Evolutionary conservation across 2,113 vertebrate species (phyloP), one percentile per base, ranked within the genome.

Genomic region (Triplophysa tibetana): DNA sequence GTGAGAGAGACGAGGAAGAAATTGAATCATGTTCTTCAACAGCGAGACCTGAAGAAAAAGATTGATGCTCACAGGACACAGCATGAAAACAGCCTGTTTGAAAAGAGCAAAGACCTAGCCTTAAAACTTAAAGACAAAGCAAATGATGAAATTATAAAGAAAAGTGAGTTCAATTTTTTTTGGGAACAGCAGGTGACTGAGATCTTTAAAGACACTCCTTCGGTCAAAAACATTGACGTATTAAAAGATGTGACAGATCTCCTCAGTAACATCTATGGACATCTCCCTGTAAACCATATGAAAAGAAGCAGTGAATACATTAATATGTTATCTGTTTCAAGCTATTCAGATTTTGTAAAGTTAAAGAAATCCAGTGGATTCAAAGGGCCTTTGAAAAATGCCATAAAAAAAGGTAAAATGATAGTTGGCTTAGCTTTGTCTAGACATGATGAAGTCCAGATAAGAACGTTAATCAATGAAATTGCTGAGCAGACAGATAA

Each of bases 231-330:
- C 17, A 52, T 52, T 70, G 45, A 70, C 23, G 29, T 70, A 52
- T 4, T 52, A 29, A 0, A 0, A 0, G 68, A 70, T 52, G 16
- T 26, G 3, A 26, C 17, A 70, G 16, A 11, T 0, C 0, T 52
- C 1, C 0, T 70, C 23, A 52, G 0, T 17, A 0, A 11, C 14
- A 70, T 0, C 3, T 2, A 70, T 26, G 0, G 0, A 16, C 26
- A 43, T 52, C 7, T 29, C 12, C 54, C 6, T 17, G 63, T 65
- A 17, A 13, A 33, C 26, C 26, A 29, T 29, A 1, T 16, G 16
- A 65, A 65, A 9, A 21, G 1, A 4, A 58, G 54, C 54, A 58
- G 54, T 8, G n/a, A n/a, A 2, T 21, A 58, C 19, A 58, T n/a
- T 9, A 17, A 58, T 8, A 58, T 58, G 17, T 8, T n/a, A 1